Evolutionary conservation across 2,113 vertebrate species (phyloP).

Genomic region (Mellivora capensis): DNA sequence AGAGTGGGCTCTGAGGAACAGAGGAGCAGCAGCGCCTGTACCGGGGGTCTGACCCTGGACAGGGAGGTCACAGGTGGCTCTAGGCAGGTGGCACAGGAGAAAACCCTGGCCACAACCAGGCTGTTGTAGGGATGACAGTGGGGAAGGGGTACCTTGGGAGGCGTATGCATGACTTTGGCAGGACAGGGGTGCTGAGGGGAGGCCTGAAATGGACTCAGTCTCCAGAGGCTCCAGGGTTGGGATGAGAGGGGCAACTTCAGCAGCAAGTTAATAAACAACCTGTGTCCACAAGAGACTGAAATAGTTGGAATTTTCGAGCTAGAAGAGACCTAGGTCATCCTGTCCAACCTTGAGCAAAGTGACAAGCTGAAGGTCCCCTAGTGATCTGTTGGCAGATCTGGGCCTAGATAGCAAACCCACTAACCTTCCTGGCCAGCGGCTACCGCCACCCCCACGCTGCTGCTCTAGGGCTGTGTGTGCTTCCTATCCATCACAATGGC

Average conservation of each 20-base stretch:
- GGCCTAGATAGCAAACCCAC: background rate
- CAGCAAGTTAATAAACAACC: constrained; percentile 57
- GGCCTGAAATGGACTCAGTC: background rate
- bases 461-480: background rate
- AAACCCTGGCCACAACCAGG: background rate
- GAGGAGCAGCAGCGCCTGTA: background rate
- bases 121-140: background rate
- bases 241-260: background rate
- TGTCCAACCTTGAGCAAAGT: constrained; percentile 42
- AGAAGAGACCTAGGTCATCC: constrained; percentile 33
- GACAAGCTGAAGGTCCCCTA: constrained; percentile 31
- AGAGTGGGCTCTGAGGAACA: background rate
- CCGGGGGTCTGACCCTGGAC: background rate
- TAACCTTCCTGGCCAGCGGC: background rate
- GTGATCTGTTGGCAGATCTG: constrained; percentile 13
- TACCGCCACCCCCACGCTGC: background rate
- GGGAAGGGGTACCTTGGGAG: background rate
- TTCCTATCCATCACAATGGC: background rate
- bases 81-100: background rate
- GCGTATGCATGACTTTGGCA: background rate
- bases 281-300: constrained; percentile 31
- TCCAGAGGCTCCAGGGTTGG: background rate
- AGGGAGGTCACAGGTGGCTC: background rate
- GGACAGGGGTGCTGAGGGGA: background rate
- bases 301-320: constrained; percentile 58